These are phyloP conservation scores for Xiphias gladius DNA, from an alignment of 2,113 vertebrate species.

Conservation along the genomic window DNA sequence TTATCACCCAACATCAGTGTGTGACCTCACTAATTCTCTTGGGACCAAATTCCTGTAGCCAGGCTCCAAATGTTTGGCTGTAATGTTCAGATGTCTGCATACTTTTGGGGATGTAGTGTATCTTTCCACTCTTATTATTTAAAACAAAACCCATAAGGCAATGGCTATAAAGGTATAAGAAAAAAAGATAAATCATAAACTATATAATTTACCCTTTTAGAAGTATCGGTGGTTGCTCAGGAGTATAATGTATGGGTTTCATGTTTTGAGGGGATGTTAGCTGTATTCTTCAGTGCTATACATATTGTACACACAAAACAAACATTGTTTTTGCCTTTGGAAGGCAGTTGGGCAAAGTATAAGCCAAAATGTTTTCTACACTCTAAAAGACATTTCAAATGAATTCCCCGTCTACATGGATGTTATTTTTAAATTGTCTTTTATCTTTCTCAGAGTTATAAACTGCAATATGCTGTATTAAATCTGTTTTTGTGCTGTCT, in stretches of 20 bases:
- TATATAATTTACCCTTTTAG: neutral
- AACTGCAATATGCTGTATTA: neutral
- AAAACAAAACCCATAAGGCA: neutral
- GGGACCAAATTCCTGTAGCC: neutral
- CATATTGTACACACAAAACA: neutral
- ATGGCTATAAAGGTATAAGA: neutral
- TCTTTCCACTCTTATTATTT: neutral
- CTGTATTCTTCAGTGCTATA: neutral
- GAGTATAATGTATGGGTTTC: neutral
- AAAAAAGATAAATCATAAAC: neutral
- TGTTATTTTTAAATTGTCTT: neutral
- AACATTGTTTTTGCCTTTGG: neutral
- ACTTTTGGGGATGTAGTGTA: neutral
- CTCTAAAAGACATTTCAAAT: neutral
- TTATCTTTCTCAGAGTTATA: neutral
- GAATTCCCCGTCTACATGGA: neutral
- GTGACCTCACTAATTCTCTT: neutral
- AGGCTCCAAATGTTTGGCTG: neutral
- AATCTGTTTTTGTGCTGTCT: slow-evolving; percentile 48
- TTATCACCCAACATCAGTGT: neutral
- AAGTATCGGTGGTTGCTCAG: neutral
- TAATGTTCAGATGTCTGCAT: neutral
- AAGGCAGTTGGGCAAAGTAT: neutral
- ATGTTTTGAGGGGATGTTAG: neutral
- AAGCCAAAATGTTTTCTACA: neutral